Conservation (phyloP, 1,140 invertebrate species). For the Zaprionus nigranus region DNA sequence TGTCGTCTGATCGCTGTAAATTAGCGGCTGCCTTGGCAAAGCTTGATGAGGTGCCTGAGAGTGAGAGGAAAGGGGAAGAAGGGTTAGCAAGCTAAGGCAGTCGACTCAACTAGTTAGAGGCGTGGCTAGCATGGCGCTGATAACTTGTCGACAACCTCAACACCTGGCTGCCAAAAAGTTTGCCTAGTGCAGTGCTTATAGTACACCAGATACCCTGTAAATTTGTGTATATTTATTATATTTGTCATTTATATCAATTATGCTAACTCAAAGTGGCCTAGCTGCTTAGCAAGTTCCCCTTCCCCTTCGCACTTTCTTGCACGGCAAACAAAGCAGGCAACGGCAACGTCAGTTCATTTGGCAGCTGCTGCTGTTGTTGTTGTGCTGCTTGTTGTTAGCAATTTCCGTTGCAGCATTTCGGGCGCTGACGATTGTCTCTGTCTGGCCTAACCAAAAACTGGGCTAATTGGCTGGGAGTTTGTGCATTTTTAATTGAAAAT, state of each 20-base stretch:
- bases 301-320: too few species aligned
- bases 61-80: background rate
- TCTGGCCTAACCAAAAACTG: constrained; percentile 51
- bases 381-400: constrained; percentile 62
- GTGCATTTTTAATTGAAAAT: constrained; percentile 82
- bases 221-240: background rate
- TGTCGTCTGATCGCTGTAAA: constrained; percentile 72
- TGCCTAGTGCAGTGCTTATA: background rate
- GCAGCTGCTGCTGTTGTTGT: constrained; percentile 25
- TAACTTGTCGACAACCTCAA: constrained; percentile 36
- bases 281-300: too few species aligned
- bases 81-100: too few species aligned
- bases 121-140: constrained; percentile 16
- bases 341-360: too few species aligned
- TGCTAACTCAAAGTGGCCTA: background rate
- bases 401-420: constrained; percentile 69
- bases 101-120: background rate
- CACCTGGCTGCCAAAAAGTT: constrained; percentile 33
- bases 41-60: constrained; percentile 37
- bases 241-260: background rate
- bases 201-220: constrained; percentile 4
- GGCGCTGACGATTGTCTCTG: constrained; percentile 14
- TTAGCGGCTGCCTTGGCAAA: constrained; percentile 65
- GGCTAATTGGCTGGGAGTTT: constrained; percentile 76
- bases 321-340: too few species aligned